These are phyloP conservation scores for Morus bassanus DNA, from an alignment of 2,797 vertebrate species.

Conservation along the genomic window DNA sequence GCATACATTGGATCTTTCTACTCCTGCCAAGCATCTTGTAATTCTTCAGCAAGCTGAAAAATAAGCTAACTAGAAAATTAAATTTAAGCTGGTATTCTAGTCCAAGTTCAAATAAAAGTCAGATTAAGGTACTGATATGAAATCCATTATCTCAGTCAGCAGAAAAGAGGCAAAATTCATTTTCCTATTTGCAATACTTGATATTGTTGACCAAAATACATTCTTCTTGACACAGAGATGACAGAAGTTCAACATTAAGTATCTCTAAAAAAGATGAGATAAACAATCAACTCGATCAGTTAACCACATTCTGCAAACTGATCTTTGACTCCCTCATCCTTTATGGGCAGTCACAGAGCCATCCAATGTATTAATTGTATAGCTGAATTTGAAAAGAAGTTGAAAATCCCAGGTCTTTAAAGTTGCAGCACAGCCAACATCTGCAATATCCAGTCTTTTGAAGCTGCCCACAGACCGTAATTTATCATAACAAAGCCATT, in stretches of 20 bases:
- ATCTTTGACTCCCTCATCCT: background rate
- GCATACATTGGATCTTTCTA: background rate
- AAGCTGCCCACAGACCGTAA: background rate
- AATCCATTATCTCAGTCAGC: background rate
- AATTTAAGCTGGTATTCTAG: background rate
- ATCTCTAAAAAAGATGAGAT: background rate
- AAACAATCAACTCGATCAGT: background rate
- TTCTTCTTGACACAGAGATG: background rate
- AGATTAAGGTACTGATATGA: background rate
- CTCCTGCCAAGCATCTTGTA: background rate
- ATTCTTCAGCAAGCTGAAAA: background rate
- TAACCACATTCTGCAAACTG: background rate
- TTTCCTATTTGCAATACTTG: background rate
- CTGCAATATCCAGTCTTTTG: background rate
- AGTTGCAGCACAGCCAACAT: background rate
- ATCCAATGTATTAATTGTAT: background rate
- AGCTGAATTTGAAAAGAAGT: background rate
- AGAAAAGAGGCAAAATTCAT: background rate
- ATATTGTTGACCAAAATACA: background rate
- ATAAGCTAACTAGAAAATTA: background rate
- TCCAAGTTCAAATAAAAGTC: background rate
- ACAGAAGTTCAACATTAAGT: background rate
- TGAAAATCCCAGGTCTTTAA: background rate
- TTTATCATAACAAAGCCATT: background rate
- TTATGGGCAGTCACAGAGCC: background rate